Base-by-base conservation (phyloP, 1,140 invertebrate species). In the Bacillus rossius region DNA sequence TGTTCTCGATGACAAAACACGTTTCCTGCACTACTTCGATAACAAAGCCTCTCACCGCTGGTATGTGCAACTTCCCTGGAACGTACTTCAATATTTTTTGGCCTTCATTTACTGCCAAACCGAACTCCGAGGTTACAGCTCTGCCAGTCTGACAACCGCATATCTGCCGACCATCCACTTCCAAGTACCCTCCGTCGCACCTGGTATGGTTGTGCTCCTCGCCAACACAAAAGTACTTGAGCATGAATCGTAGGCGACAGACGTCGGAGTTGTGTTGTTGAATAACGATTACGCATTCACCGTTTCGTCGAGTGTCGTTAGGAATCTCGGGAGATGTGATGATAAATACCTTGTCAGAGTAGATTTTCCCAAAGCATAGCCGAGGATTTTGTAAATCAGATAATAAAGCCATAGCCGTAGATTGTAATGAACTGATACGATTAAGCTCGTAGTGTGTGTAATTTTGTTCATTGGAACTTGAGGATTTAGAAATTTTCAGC, bases 291-390 rank as follows among this genome's bases (percentile, higher is more conserved):
- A 50, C 2, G 19, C 48, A 50, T 22, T 50, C 76, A 2, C 73
- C 71, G 52, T 79, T 79, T n/a, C 68, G 59, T 53, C 81, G 83
- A 29, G 78, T 67, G 2, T 64, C 73, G 13, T 72, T 68, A 0
- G 79, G 79, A 67, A 84, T 83, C 25, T 77, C 79, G 0, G 81
- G 81, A 72, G 77, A 81, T 3, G 74, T 62, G 0, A 84, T 29
- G n/a, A 78, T 66, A 60, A 82, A 81, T 55, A 72, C 69, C 38
- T 70, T 72, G 0, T 72, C 66, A 7, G 70, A 73, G 51, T 79
- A 80, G 16, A 65, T 60, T 14, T 67, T 70, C 8, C 61, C 60
- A 59, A 81, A 81, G 56, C 81, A 79, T 5, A 50, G n/a, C 1
- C 16, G 29, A 34, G 29, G 10, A 34, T 34, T 7, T 34, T 34